phyloP scores from a whole-genome alignment of 2,888 invertebrate genomes.

The Arrhopalites spinosus region DNA sequence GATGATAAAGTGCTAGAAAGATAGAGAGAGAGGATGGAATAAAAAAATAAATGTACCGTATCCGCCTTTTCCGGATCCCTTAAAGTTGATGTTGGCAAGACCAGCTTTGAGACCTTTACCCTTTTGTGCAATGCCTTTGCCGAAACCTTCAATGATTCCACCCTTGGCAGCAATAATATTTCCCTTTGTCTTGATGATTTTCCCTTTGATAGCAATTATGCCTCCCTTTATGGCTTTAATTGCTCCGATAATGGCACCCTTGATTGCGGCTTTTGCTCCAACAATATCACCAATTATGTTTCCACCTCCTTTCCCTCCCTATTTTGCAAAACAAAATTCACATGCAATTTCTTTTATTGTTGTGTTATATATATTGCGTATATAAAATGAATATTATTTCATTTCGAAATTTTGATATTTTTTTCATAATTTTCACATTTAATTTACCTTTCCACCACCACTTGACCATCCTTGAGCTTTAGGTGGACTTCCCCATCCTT shows the following conservation, averaged over 20 bases:
- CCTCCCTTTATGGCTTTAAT: slow-evolving; percentile 87
- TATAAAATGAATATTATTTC: too few relatives aligned
- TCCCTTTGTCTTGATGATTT: slow-evolving; percentile 83
- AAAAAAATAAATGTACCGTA: slow-evolving; percentile 34
- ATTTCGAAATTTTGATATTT: slow-evolving; percentile 1
- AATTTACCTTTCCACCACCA: background rate
- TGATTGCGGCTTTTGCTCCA: slow-evolving; percentile 54
- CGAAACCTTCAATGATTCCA: slow-evolving; percentile 77
- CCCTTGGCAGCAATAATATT: slow-evolving; percentile 75
- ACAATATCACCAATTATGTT: slow-evolving; percentile 53
- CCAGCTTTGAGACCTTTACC: slow-evolving; percentile 59
- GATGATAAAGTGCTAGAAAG: background rate
- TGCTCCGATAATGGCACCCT: slow-evolving; percentile 79
- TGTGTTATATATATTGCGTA: too few relatives aligned
- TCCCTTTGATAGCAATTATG: slow-evolving; percentile 83
- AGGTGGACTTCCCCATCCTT: background rate
- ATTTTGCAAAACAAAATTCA: too few relatives aligned
- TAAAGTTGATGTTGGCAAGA: slow-evolving; percentile 53
- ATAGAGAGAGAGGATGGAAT: background rate
- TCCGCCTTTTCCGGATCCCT: slow-evolving; percentile 44
- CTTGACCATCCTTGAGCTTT: background rate
- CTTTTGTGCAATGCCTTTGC: slow-evolving; percentile 77
- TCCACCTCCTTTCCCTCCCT: slow-evolving; percentile 41
- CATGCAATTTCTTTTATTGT: too few relatives aligned
- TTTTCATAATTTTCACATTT: background rate